Base-by-base conservation (phyloP, 2,797 vertebrate genomes). In the Poeciliopsis gracilis region DNA sequence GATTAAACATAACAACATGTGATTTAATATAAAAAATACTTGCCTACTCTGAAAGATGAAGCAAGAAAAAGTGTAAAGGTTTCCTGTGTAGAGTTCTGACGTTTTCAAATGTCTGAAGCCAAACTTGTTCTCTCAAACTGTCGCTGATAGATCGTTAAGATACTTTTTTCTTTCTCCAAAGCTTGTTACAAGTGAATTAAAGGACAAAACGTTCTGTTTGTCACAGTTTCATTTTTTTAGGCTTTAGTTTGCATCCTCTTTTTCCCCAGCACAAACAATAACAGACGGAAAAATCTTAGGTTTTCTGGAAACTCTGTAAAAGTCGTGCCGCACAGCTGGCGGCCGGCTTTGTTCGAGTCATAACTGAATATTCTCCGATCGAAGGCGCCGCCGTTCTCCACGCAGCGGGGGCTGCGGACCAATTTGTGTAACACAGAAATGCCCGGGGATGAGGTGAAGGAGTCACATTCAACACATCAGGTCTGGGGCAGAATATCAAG, bases 391-490 rank as follows among this genome's bases (percentile, higher is more conserved):
- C 7, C 59, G 81, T 77, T 87, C 77, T 47, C 73, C 77, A 46
- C 71, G 49, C 84, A 77, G 82, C 84, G 15, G 86, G 88, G 78
- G 72, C 4, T 81, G 77, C 66, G 75, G 78, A 81, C 53, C 78
- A 85, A 84, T 85, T 70, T 85, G 77, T 87, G 80, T 57, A 77
- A 79, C 76, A 78, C 79, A 84, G 75, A 80, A 55, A 41, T 5
- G 20, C 80, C 75, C 4, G 69, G 73, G 82, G 84, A 78, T 2
- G 57, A 79, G 83, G 80, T 74, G n/a, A 74, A 5, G 77, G 73
- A 73, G 76, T 82, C 75, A 33, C 53, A 63, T 51, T 72, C 73
- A 72, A 45, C 78, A 70, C 63, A 82, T 57, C 49, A 28, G 51
- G n/a, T 57, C 75, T 71, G 59, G 75, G 41, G 25, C 38, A 2